Evolutionary conservation across 2,797 vertebrate species (phyloP), one percentile per base, ranked within the genome.

Genomic region (Amazonetta brasiliensis): DNA sequence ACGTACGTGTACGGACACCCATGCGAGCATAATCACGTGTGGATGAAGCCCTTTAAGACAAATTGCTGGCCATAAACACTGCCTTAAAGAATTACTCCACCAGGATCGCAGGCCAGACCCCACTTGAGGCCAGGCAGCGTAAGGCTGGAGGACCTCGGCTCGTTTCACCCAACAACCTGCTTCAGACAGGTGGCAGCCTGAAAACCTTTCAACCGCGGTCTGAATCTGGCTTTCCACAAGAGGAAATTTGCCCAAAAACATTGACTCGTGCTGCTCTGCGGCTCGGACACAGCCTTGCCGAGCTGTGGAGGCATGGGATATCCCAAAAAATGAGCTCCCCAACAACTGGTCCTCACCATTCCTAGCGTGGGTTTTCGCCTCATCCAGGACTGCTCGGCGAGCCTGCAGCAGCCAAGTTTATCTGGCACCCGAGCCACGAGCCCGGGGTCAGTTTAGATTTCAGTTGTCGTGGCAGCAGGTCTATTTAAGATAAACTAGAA

Each of bases 401-500:
- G 4, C 59, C n/a, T 15, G 35, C 67, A 78, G 21, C 72, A 62
- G 86, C 69, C 79, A 89, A 46, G 37, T 94, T 96, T 87, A 90
- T 56, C 74, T 79, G 82, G 67, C 85, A 77, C 71, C 84, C 0
- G 1, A 78, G 50, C 54, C 59, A 54, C 43, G 92, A 88, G 82
- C 87, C 81, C 92, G 94, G 71, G 19, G 28, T 43, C 56, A 58
- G 71, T 90, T 96, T 89, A 96, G 90, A 94, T 88, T 91, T 90
- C 87, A 92, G 71, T 66, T 14, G 11, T 72, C 63, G 84, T 89
- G 66, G 90, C 69, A 92, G 60, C 43, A 94, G 73, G 92, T 79
- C 91, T 95, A 66, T 82, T 76, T 81, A 91, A 91, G 89, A 96
- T 72, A 94, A 95, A 90, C 67, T 26, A 81, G 73, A 72, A 96